These are phyloP conservation scores for Drosophila eohydei DNA, from an alignment of 2,888 invertebrate genomes.

Conservation along the genomic window DNA sequence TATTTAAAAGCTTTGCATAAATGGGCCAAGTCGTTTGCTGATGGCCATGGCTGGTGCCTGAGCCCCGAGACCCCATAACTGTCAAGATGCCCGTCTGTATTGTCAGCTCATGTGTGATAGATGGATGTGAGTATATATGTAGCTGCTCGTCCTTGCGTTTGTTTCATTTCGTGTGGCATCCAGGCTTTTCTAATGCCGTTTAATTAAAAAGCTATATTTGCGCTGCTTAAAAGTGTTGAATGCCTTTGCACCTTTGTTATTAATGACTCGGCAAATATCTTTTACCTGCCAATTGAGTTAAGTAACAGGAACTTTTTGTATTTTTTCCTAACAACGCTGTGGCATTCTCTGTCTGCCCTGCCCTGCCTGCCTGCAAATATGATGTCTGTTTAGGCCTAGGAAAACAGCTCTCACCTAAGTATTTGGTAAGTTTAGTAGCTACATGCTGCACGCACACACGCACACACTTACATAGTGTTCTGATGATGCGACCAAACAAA, in stretches of 20 bases:
- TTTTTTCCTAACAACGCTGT: slow-evolving; percentile 42
- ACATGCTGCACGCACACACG: background rate
- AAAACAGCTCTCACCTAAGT: slow-evolving; percentile 1
- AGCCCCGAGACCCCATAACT: background rate
- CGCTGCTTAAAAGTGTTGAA: slow-evolving; percentile 9
- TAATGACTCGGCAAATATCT: slow-evolving; percentile 67
- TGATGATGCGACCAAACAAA: slow-evolving; percentile 25
- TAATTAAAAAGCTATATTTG: slow-evolving; percentile 55
- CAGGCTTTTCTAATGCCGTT: slow-evolving; percentile 48
- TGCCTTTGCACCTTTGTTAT: slow-evolving; percentile 37
- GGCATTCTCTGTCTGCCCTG: background rate
- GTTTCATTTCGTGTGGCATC: slow-evolving; percentile 31
- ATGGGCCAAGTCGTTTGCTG: slow-evolving; percentile 69
- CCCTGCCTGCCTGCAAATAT: slow-evolving; percentile 4
- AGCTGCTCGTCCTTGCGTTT: slow-evolving; percentile 33
- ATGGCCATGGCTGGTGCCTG: slow-evolving; percentile 2
- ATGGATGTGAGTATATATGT: slow-evolving; percentile 42
- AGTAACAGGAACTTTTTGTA: slow-evolving; percentile 38
- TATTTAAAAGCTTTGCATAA: slow-evolving; percentile 80
- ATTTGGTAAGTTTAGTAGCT: slow-evolving; percentile 16
- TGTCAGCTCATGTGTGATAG: slow-evolving; percentile 50
- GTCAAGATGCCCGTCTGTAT: slow-evolving; percentile 26
- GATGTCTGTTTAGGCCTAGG: slow-evolving; percentile 21
- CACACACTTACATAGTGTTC: slow-evolving; percentile 7
- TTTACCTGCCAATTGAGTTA: slow-evolving; percentile 46